phyloP scores from a whole-genome alignment of 2,113 vertebrate genomes.

The Triplophysa rosa region DNA sequence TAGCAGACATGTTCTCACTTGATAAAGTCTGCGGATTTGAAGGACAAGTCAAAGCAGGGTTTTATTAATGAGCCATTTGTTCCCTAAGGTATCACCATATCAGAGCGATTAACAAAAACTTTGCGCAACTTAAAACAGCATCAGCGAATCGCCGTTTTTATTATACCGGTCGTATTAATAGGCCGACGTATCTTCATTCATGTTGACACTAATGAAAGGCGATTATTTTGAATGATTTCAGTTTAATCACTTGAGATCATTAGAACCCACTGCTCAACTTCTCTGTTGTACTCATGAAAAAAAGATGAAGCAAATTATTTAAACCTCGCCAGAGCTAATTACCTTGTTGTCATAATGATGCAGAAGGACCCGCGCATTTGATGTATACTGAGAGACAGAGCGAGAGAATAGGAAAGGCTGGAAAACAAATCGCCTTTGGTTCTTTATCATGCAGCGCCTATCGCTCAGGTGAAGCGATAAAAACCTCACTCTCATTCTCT shows the following conservation, averaged over 20 bases:
- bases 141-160: background rate
- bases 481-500: slow-evolving; percentile 23
- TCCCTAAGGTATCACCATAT: background rate
- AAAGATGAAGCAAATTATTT: slow-evolving; percentile 42
- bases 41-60: background rate
- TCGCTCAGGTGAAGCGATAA: slow-evolving; percentile 26
- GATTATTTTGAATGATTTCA: slow-evolving; percentile 14
- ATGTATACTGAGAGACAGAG: slow-evolving; percentile 7
- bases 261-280: slow-evolving; percentile 7
- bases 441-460: slow-evolving; percentile 40
- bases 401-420: slow-evolving; percentile 2
- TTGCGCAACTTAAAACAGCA: background rate
- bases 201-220: slow-evolving; percentile 39
- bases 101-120: background rate
- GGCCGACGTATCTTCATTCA: background rate
- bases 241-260: slow-evolving; percentile 23
- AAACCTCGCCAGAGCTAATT: slow-evolving; percentile 43
- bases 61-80: slow-evolving; percentile 2
- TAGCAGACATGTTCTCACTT: slow-evolving; percentile 15
- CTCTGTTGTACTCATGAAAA: slow-evolving; percentile 7
- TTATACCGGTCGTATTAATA: too few species aligned
- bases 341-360: slow-evolving; percentile 38
- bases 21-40: background rate
- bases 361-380: slow-evolving; percentile 16
- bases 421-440: slow-evolving; percentile 18